A percentile compares a stretch with the other conserved stretches of the same genome.
phyloP scores from a whole-genome alignment of 2,888 invertebrate species.

The Julus scanicus region DNA sequence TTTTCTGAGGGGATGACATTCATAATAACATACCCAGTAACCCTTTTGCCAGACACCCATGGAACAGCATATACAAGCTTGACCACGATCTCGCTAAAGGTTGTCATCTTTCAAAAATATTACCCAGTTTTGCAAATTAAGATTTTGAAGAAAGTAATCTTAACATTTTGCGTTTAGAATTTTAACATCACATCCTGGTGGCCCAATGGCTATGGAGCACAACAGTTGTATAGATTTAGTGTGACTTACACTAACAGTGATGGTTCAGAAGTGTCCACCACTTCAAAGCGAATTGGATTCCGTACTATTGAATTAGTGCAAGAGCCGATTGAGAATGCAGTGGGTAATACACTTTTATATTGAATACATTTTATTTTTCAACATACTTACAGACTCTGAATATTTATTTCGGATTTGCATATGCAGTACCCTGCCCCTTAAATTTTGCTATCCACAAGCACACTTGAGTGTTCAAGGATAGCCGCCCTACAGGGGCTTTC shows the following conservation, averaged over 20 bases:
- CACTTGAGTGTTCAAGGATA: not conserved
- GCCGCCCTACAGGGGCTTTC: not conserved
- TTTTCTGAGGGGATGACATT: not conserved
- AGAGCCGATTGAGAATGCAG: slow-evolving; percentile 69
- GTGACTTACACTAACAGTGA: slow-evolving; percentile 68
- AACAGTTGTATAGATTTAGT: slow-evolving; percentile 78
- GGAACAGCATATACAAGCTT: slow-evolving; percentile 2
- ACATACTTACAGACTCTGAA: not conserved
- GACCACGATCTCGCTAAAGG: not conserved
- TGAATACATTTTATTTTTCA: too few species aligned
- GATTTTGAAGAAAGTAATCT: not conserved
- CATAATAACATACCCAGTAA: not conserved
- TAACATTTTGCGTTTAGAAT: slow-evolving; percentile 18
- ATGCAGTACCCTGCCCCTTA: not conserved
- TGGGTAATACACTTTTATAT: slow-evolving; percentile 44
- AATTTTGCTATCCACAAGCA: not conserved
- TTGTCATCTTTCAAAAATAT: not conserved
- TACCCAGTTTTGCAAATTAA: not conserved
- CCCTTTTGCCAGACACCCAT: not conserved
- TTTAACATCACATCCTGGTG: slow-evolving; percentile 80
- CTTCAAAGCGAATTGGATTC: slow-evolving; percentile 81
- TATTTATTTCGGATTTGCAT: not conserved
- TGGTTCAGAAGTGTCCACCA: slow-evolving; percentile 63
- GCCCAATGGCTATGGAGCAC: slow-evolving; percentile 92
- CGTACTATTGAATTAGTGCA: slow-evolving; percentile 86